These are phyloP conservation scores for Phataginus tricuspis DNA, from an alignment of 2,797 vertebrate genomes.

Conservation along the genomic window DNA sequence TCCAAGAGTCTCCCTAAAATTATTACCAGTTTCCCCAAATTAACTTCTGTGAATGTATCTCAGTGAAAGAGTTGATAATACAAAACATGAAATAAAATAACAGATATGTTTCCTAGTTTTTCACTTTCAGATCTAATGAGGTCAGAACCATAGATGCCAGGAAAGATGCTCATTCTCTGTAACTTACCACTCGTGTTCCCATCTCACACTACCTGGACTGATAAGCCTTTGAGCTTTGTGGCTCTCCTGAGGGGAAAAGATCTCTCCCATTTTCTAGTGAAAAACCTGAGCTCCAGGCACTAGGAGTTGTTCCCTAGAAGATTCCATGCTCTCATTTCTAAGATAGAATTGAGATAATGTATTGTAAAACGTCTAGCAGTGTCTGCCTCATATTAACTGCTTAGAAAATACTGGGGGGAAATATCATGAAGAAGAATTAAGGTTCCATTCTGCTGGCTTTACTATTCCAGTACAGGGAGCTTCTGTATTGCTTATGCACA, in stretches of 20 bases:
- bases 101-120: conserved; percentile 36
- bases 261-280: not conserved
- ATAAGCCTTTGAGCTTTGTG: not conserved
- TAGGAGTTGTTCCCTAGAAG: not conserved
- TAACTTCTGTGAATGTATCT: conserved; percentile 52
- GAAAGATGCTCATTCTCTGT: not conserved
- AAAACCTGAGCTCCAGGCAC: not conserved
- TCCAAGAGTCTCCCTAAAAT: conserved; percentile 55
- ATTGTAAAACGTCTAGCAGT: not conserved
- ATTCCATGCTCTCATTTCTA: not conserved
- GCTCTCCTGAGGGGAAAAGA: not conserved
- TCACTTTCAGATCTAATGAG: conserved; percentile 55
- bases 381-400: not conserved
- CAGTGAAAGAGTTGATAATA: conserved; percentile 4
- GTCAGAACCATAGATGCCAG: not conserved
- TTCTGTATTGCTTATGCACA: not conserved
- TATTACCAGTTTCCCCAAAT: conserved; percentile 41
- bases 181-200: not conserved
- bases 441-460: not conserved
- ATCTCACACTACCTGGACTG: not conserved
- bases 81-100: conserved; percentile 24
- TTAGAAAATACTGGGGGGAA: not conserved
- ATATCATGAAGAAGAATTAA: not conserved
- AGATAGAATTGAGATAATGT: not conserved
- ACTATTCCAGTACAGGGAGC: not conserved